Base-by-base conservation (phyloP, 2,888 invertebrate species). In the Autographa pulchrina region DNA sequence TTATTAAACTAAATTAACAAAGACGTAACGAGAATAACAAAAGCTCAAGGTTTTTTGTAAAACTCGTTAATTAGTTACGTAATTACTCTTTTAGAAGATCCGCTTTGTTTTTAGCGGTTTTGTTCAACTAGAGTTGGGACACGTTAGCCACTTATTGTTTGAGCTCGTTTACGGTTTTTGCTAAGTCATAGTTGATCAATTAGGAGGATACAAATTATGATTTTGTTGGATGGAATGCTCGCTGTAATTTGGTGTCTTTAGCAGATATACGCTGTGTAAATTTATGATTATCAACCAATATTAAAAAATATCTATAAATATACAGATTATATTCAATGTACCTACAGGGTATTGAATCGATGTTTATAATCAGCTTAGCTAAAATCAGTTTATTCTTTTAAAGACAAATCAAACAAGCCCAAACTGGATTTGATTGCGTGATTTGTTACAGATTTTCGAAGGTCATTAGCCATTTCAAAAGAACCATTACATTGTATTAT, bases 1-100 rank as follows among this genome's bases (percentile, higher is more conserved):
- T 86, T 86, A 87, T 86, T 81, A 68, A 87, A 82, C 77, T 74
- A 80, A 86, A 86, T 86, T 70, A 84, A 86, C 83, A 83, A 85
- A 81, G 80, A 79, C 63, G 74, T 75, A 75, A 81, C 74, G 70
- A 73, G 59, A 62, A 75, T 72, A 63, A 69, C 77, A 59, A 77
- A 72, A 70, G 68, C 70, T 70, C 71, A 77, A 75, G 75, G 77
- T 58, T 61, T 31, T 35, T 25, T 58, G 66, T 70, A 68, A 72
- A 82, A 80, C 79, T 70, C 65, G 68, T 72, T 78, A 80, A 77
- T 70, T 79, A 70, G 65, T 54, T 62, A 61, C 63, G 70, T 71
- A 70, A 62, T 72, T 66, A 54, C 62, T 68, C 7, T 67, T 71
- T 70, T 65, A 62, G 31, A 43, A n/a, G 65, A 63, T 32, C 65